These are phyloP conservation scores for Chaitophorus viminalis DNA, from an alignment of 2,888 invertebrate species.

Conservation along the genomic window DNA sequence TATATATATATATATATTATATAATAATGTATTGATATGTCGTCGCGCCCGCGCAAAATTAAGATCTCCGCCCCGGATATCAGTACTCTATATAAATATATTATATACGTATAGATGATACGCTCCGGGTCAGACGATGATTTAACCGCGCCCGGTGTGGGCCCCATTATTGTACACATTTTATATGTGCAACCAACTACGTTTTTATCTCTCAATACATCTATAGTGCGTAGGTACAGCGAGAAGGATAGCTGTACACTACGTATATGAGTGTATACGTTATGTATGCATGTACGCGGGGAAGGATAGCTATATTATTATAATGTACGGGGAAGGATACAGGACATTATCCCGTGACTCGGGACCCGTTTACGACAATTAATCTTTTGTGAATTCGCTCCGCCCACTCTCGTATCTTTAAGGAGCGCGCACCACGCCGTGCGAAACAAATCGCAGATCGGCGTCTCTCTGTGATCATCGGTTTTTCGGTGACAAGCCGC, in stretches of 20 bases:
- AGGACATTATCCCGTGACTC: slow-evolving; percentile 10
- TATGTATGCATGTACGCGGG: not conserved
- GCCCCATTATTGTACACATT: not conserved
- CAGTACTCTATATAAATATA: not conserved
- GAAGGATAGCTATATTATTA: too few relatives aligned
- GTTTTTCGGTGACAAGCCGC: not conserved
- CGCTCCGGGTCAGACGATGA: not conserved
- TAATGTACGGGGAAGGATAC: not conserved
- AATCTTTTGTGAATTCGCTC: slow-evolving; percentile 43
- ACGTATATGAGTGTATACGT: too few relatives aligned
- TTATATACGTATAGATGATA: too few relatives aligned
- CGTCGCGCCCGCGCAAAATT: slow-evolving; percentile 52
- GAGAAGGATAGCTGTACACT: too few relatives aligned
- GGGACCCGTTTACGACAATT: slow-evolving; percentile 21
- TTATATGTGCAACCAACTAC: not conserved
- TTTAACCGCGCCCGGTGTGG: slow-evolving; percentile 17
- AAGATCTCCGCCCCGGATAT: slow-evolving; percentile 59
- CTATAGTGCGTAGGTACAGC: not conserved
- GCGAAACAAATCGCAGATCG: slow-evolving; percentile 52
- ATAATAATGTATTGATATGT: not conserved
- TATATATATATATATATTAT: too few relatives aligned
- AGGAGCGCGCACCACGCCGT: slow-evolving; percentile 14
- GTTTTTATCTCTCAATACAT: not conserved
- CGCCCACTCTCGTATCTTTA: slow-evolving; percentile 21
- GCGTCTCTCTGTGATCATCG: slow-evolving; percentile 5